Conservation (phyloP, 2,797 vertebrate genomes). For the Cephalopachus bancanus region DNA sequence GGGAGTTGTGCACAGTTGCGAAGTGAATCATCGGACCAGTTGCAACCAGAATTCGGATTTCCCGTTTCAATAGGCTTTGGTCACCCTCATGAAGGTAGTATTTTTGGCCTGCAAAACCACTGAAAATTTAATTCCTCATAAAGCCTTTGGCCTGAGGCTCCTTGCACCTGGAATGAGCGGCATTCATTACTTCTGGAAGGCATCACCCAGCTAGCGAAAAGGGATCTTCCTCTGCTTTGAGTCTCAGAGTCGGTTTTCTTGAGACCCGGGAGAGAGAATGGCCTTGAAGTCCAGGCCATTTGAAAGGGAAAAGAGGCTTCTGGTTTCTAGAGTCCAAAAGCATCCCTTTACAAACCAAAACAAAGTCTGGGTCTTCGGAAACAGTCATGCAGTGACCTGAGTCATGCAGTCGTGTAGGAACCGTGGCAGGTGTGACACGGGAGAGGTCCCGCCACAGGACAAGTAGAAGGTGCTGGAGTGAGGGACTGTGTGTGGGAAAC, state of each 20-base stretch:
- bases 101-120: constrained; percentile 30
- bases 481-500: not conserved
- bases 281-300: constrained; percentile 18
- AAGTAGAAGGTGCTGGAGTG: not conserved
- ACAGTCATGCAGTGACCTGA: constrained; percentile 2
- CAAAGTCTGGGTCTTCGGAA: constrained; percentile 48
- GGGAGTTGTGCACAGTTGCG: not conserved
- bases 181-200: not conserved
- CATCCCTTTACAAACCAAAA: constrained; percentile 17
- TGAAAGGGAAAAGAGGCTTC: not conserved
- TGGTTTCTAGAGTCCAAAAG: not conserved
- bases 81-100: constrained; percentile 2
- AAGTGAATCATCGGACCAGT: not conserved
- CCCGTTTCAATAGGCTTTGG: not conserved
- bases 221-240: constrained; percentile 5
- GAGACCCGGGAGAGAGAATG: not conserved
- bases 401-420: not conserved
- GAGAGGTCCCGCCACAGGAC: not conserved
- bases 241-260: not conserved
- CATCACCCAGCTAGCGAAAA: not conserved
- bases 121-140: constrained; percentile 48
- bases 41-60: constrained; percentile 40
- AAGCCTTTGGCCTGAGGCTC: not conserved
- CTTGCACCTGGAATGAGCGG: not conserved
- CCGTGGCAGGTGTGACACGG: not conserved